phyloP scores from a whole-genome alignment of 2,888 invertebrate species.

The Microchrysa polita region DNA sequence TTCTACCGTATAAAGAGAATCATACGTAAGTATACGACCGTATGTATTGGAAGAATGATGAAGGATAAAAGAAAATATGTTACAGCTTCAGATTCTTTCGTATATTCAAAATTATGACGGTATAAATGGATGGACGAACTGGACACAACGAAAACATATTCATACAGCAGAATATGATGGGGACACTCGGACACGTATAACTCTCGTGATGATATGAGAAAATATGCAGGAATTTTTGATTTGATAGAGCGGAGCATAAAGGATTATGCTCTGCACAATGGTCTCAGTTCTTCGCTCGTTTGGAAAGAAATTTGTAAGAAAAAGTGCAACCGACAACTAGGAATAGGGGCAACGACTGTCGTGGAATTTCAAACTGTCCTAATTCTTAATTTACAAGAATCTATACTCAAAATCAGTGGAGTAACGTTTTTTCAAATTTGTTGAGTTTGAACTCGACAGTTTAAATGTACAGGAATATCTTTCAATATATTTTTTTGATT shows the following conservation, averaged over 20 bases:
- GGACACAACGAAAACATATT: too few relatives aligned
- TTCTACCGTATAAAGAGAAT: constrained; percentile 15
- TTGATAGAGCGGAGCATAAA: constrained; percentile 43
- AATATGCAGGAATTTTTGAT: constrained; percentile 49
- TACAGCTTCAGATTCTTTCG: constrained; percentile 46
- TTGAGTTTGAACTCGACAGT: too few relatives aligned
- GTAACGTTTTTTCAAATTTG: too few relatives aligned
- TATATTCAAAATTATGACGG: background rate
- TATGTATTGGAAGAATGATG: constrained; percentile 21
- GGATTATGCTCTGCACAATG: constrained; percentile 39
- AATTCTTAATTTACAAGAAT: too few relatives aligned
- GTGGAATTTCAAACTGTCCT: too few relatives aligned
- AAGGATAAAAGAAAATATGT: constrained; percentile 41
- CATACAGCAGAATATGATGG: constrained; percentile 21
- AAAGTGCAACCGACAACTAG: background rate
- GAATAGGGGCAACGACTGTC: too few relatives aligned
- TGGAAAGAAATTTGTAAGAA: background rate
- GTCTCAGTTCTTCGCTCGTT: constrained; percentile 40
- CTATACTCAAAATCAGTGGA: too few relatives aligned
- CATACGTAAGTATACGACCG: too few relatives aligned
- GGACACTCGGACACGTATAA: constrained; percentile 50
- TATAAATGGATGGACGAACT: too few relatives aligned
- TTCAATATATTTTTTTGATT: too few relatives aligned
- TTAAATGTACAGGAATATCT: too few relatives aligned
- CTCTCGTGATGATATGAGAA: constrained; percentile 48